Conservation (phyloP, 2,888 invertebrate genomes). For the Ischnura elegans region DNA sequence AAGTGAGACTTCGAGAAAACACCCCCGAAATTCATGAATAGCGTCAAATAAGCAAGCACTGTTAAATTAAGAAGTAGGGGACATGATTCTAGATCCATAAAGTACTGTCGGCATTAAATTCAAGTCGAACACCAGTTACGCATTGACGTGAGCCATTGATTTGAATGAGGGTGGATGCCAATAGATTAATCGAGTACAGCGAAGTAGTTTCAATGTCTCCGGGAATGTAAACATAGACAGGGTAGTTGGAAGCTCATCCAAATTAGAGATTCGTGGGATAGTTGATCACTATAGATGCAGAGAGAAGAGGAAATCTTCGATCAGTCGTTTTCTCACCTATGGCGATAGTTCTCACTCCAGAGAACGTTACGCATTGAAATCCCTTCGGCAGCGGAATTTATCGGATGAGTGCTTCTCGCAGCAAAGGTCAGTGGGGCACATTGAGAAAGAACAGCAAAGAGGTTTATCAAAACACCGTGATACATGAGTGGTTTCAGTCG, state of each 20-base stretch:
- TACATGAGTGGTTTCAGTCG: not conserved
- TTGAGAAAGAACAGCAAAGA: not conserved
- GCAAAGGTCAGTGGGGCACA: conserved; percentile 41
- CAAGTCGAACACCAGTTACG: too few species aligned
- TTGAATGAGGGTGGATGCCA: too few species aligned
- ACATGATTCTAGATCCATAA: too few species aligned
- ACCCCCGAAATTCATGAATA: too few species aligned
- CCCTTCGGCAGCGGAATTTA: conserved; percentile 1
- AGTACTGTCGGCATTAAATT: too few species aligned
- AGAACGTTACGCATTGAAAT: not conserved
- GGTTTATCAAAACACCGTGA: not conserved
- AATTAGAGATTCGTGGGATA: not conserved
- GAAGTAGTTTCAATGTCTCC: not conserved
- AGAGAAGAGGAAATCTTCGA: not conserved
- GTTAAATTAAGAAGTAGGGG: too few species aligned
- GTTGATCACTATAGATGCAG: not conserved
- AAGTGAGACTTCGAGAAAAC: too few species aligned
- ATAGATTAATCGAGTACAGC: too few species aligned
- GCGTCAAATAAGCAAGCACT: too few species aligned
- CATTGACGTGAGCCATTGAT: too few species aligned
- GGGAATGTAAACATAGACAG: not conserved
- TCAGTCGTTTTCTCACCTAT: not conserved
- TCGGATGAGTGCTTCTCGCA: not conserved
- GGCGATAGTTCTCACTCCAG: not conserved
- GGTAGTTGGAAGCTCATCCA: not conserved